Evolutionary conservation across 2,113 vertebrate species (phyloP), one percentile per base, ranked within the genome.

Genomic region (Phaetusa simplex): DNA sequence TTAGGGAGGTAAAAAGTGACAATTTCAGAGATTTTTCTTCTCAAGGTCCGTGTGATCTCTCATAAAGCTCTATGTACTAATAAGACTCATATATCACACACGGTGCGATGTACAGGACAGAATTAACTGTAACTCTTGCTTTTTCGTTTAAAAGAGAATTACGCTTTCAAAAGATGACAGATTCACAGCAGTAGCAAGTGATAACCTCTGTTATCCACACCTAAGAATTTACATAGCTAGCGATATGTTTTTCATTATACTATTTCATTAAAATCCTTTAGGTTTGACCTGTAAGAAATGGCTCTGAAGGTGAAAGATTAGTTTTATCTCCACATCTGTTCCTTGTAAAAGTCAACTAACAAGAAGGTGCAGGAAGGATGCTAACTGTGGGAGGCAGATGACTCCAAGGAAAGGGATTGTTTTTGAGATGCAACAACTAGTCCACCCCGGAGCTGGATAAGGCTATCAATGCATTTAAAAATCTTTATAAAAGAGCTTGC

Each of bases 11-110:
- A 92, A 93, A 94, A 88, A 36, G n/a, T 30, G 89, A 45, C 84
- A 66, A 95, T 86, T 78, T 83, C 70, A 83, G 76, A 81, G 53
- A 86, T 90, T 90, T 93, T 95, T 81, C 38, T 91, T 88, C 72
- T 84, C 62, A 69, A 82, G 36, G 58, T 66, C 76, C 43, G 2
- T 40, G 53, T 56, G 64, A 32, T 79, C 17, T 83, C 77, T 86
- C 66, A 83, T 86, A 96, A 96, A 94, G 64, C 84, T 76, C 2
- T 90, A 64, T 21, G 18, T 59, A 90, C 47, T 86, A 95, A 62
- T 78, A 86, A 80, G 72, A 58, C 30, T 45, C 77, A 62, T 81
- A 16, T 43, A 76, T 81, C 83, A 84, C 49, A 69, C 36, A 18
- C 5, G 5, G 15, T 61, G 58, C 17, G 50, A 36, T 13, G 18